Evolutionary conservation across 2,888 invertebrate species (phyloP), one percentile per base, ranked within the genome.

Genomic region (Euplexia lucipara): DNA sequence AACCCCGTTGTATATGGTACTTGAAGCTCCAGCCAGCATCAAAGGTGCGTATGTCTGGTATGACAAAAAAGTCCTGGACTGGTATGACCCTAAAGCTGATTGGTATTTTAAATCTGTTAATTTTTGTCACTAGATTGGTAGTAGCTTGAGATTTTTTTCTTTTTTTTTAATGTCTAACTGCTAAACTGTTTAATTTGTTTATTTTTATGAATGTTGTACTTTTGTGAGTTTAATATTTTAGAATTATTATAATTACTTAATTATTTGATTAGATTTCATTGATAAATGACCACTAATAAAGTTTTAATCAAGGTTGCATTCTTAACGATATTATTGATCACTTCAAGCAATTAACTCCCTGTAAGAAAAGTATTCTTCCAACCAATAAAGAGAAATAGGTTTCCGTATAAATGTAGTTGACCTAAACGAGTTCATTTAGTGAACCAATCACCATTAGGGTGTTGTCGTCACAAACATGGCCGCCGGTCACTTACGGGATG

Each of bases 41-140:
- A 96, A 95, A 75, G 97, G 97, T 3, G 92, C 95, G 22, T 97
- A 96, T 79, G 90, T 97, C n/a, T 97, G 97, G 97, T 87, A 85
- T 48, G 96, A 97, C 78, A 92, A 91, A 32, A 85, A 84, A 22
- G 89, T 96, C 6, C 86, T 96, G 0, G 96, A 96, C 81, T 97
- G 97, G 97, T 90, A 85, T 37, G 90, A 93, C 49, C 66, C 84
- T 51, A 87, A 85, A 0, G 89, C 87, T 0, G 90, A 91, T 68
- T 91, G 88, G 68, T 92, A 83, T 68, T 92, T 92, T 53, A 92
- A 91, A 71, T 75, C 70, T 0, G 67, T 72, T 3, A 87, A 78
- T 14, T 71, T 87, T 59, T 22, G 14, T 0, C 20, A 48, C 30
- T 74, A 66, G 16, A 32, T 9, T 32, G n/a, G n/a, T n/a, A n/a